A percentile compares a stretch with the other conserved stretches of the same genome.
These are phyloP conservation scores for Corvus moneduloides DNA, from an alignment of 2,113 vertebrate species.

Conservation along the genomic window DNA sequence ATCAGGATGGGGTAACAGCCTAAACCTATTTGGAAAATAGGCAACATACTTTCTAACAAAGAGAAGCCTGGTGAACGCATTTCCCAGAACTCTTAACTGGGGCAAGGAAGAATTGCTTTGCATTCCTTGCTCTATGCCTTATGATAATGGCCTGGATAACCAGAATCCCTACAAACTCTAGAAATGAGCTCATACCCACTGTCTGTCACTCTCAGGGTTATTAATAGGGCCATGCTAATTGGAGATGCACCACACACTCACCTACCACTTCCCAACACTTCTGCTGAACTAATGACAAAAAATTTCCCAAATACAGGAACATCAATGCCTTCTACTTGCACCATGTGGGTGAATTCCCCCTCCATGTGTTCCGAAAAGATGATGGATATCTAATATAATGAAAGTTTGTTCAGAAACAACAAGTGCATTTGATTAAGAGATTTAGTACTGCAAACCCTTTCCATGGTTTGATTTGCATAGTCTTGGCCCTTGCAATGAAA, in stretches of 20 bases:
- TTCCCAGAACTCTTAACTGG: not conserved
- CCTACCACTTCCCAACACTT: not conserved
- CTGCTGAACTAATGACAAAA: not conserved
- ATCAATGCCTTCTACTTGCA: not conserved
- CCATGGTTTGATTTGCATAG: not conserved
- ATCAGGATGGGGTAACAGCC: not conserved
- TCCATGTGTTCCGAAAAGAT: not conserved
- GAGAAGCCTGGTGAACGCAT: not conserved
- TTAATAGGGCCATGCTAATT: not conserved
- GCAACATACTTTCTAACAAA: slow-evolving; percentile 18
- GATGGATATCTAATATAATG: not conserved
- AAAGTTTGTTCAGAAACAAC: not conserved
- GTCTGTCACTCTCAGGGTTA: not conserved
- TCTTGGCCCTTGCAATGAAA: not conserved
- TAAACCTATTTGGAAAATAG: slow-evolving; percentile 44
- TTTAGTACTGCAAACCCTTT: not conserved
- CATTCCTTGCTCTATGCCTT: not conserved
- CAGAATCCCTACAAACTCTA: not conserved
- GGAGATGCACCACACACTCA: not conserved
- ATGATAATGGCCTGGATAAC: not conserved
- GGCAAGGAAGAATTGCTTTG: not conserved
- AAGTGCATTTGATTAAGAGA: not conserved
- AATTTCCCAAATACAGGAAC: not conserved
- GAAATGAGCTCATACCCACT: not conserved
- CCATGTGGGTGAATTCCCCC: not conserved